Conservation (phyloP, 2,113 vertebrate genomes). For the Nicator chloris region DNA sequence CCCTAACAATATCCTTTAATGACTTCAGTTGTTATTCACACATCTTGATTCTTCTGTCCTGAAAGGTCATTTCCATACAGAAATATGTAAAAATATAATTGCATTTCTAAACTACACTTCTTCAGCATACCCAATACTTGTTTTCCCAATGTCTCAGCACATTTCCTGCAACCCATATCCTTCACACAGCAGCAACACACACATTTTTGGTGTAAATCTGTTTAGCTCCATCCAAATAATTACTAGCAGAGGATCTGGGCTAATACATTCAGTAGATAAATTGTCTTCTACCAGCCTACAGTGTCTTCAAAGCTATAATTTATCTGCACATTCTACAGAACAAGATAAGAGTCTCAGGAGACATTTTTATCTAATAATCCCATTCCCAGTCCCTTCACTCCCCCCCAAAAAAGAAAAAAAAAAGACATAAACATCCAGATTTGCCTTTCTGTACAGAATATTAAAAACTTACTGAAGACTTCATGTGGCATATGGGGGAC, state of each 20-base stretch:
- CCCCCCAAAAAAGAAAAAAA: background rate
- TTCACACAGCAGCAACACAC: background rate
- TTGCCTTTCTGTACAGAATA: background rate
- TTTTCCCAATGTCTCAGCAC: background rate
- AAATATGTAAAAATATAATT: background rate
- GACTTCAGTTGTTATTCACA: background rate
- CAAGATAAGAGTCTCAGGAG: background rate
- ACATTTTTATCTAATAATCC: background rate
- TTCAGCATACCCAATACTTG: background rate
- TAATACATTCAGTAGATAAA: slow-evolving; percentile 8
- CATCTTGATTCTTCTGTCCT: background rate
- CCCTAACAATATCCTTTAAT: background rate
- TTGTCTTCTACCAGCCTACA: background rate
- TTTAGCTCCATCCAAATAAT: slow-evolving; percentile 3
- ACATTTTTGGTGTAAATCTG: background rate
- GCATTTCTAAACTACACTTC: background rate
- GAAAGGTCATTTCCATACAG: background rate
- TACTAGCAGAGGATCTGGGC: background rate
- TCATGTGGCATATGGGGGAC: background rate
- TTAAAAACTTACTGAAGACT: background rate
- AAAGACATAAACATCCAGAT: background rate
- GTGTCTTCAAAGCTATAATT: slow-evolving; percentile 5
- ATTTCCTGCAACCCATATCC: background rate
- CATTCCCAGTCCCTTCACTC: background rate
- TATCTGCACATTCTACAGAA: background rate